Evolutionary conservation across 2,113 vertebrate species (phyloP), one percentile per base, ranked within the genome.

Genomic region (Xyrauchen texanus): DNA sequence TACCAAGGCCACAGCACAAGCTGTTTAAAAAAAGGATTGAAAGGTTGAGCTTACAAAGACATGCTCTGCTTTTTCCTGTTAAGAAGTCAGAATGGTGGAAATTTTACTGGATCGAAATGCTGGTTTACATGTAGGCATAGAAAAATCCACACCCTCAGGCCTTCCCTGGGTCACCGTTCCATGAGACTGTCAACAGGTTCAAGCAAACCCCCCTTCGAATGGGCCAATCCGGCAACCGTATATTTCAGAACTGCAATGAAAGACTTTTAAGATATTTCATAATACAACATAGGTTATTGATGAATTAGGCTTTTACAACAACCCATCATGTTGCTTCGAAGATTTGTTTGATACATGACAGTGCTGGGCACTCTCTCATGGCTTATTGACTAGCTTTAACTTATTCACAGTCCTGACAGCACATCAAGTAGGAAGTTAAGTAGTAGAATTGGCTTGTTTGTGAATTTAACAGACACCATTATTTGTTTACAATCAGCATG

Each of bases 131-230:
- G 13, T 15, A 49, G 83, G 88, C 16, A 67, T 63, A 68, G 34
- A 82, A 83, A 74, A 86, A 85, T 88, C 86, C 87, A 76, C 57
- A 78, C 79, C 64, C 71, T 77, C 45, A 64, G 11, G 21, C 52
- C 21, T 65, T 55, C 63, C 10, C 65, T 67, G 49, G 73, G 64
- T 79, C 4, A 83, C 53, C 77, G 65, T 79, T 73, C 62, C 76
- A 46, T 82, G 80, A 69, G 61, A 64, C 79, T 76, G 85, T 81
- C 81, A 77, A 86, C 55, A 66, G 65, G 82, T 79, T 76, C 72
- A 69, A 70, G 55, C 77, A 70, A 57, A 42, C 51, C 81, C 68
- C 46, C 0, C 45, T 72, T 61, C 44, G 16, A 74, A 12, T 68
- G 49, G 47, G 49, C 60, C 67, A 66, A 72, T 75, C 67, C 52